Evolutionary conservation across 1,140 invertebrate species (phyloP).

Genomic region (Mamestra configurata): DNA sequence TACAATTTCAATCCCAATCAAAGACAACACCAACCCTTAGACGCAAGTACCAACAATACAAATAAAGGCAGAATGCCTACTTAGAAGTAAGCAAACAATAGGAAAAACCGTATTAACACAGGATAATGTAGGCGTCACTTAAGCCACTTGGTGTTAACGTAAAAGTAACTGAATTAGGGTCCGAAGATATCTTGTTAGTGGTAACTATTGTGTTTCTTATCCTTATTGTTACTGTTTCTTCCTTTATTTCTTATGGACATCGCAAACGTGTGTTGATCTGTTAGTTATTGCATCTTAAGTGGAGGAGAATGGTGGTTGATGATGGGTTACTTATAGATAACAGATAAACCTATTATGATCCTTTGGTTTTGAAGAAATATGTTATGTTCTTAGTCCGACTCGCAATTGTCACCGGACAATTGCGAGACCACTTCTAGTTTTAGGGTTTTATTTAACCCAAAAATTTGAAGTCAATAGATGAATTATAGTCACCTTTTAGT

Average conservation of each 20-base stretch:
- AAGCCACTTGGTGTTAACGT: neutral
- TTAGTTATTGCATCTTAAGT: neutral
- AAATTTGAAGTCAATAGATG: too few species aligned
- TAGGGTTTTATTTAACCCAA: too few species aligned
- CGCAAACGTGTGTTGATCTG: neutral
- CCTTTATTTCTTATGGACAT: neutral
- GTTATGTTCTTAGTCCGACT: too few species aligned
- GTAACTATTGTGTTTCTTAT: neutral
- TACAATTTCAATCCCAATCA: too few species aligned
- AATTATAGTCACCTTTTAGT: too few species aligned
- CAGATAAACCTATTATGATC: too few species aligned
- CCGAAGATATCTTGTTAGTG: neutral
- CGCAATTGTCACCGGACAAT: too few species aligned
- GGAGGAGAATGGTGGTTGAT: neutral
- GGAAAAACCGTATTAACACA: slow-evolving; percentile 18
- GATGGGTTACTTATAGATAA: too few species aligned
- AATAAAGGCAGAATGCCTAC: neutral
- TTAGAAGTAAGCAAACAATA: slow-evolving; percentile 3
- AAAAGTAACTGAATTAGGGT: slow-evolving; percentile 7
- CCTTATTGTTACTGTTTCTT: neutral
- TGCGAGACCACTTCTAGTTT: too few species aligned
- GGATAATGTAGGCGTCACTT: slow-evolving; percentile 14
- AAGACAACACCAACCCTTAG: neutral
- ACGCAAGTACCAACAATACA: neutral
- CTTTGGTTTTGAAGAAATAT: too few species aligned